Conservation (phyloP, 2,888 invertebrate species). For the Agrochola macilenta region DNA sequence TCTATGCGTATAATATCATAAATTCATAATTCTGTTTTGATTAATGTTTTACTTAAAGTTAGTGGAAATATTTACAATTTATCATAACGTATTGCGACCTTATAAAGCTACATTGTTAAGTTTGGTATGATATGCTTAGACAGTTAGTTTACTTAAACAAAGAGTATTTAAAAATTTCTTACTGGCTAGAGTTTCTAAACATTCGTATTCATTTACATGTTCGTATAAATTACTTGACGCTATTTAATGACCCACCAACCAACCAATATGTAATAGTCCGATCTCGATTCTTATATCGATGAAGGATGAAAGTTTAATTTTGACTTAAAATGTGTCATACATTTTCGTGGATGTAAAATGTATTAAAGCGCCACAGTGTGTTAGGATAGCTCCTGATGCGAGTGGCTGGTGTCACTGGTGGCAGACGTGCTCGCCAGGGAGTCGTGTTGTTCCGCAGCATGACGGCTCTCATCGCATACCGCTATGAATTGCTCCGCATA, state of each 20-base stretch:
- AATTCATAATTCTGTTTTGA: conserved; percentile 4
- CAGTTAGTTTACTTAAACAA: conserved; percentile 57
- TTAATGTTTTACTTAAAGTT: conserved; percentile 45
- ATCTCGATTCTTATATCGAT: conserved; percentile 10
- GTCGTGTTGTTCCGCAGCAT: conserved; percentile 86
- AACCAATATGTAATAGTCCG: conserved; percentile 24
- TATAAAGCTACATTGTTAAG: conserved; percentile 72
- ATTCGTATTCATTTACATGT: conserved; percentile 47
- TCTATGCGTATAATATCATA: conserved; percentile 3
- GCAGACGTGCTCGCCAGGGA: conserved; percentile 82
- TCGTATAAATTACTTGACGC: conserved; percentile 54
- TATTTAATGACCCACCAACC: conserved; percentile 40
- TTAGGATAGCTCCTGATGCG: conserved; percentile 61
- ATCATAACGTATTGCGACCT: conserved; percentile 59
- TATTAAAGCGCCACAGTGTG: conserved; percentile 37
- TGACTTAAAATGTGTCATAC: conserved; percentile 35
- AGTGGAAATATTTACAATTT: conserved; percentile 59
- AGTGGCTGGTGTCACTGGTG: conserved; percentile 79
- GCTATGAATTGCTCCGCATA: conserved; percentile 92
- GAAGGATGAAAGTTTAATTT: conserved; percentile 27
- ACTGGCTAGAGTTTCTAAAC: conserved; percentile 35
- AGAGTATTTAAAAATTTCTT: conserved; percentile 64
- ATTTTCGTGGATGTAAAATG: conserved; percentile 43
- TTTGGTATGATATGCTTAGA: conserved; percentile 76
- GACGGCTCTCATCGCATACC: conserved; percentile 90